Evolutionary conservation across 2,888 invertebrate genomes (phyloP), one percentile per base, ranked within the genome.

Genomic region (Scaptomyza reducta): DNA sequence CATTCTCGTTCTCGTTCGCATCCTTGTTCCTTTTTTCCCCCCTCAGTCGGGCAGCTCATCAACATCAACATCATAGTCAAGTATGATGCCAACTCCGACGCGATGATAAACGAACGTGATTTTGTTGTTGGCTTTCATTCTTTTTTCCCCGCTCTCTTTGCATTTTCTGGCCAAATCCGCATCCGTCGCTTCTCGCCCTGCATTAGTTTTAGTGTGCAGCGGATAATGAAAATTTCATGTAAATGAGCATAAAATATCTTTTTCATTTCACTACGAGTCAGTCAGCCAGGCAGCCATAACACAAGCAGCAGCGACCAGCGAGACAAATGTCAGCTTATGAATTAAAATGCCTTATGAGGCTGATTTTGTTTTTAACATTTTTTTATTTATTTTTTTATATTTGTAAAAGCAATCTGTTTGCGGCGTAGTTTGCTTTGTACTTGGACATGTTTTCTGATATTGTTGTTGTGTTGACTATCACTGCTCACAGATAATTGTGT

Each of bases 171-270:
- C 56, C 73, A 79, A 86, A 80, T 82, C 79, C 65, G 55, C 59
- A 74, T 45, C 49, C 56, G 45, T 55, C 46, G 50, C 56, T 55
- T 44, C 38, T 58, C 14, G 31, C 59, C 33, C 27, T 82, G 86
- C 82, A 85, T 67, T 85, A 83, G 88, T 82, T 87, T 63, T 70
- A 76, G 69, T 70, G 70, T 74, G 74, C 73, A 70, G 72, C 81
- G 70, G 77, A 87, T 88, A 86, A 86, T 88, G 86, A 86, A 86
- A 86, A 82, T 89, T 85, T 86, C 87, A 90, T 90, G 89, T 89
- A 89, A 89, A 89, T 90, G 90, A 89, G 89, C 79, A 89, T 89
- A 88, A 90, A 90, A 90, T 89, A 90, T 89, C 77, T 88, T 76
- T 86, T 87, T 84, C 89, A 90, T 89, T 89, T 78, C 75, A 72